These are phyloP conservation scores for Clarias gariepinus DNA, from an alignment of 2,113 vertebrate species.

Conservation along the genomic window DNA sequence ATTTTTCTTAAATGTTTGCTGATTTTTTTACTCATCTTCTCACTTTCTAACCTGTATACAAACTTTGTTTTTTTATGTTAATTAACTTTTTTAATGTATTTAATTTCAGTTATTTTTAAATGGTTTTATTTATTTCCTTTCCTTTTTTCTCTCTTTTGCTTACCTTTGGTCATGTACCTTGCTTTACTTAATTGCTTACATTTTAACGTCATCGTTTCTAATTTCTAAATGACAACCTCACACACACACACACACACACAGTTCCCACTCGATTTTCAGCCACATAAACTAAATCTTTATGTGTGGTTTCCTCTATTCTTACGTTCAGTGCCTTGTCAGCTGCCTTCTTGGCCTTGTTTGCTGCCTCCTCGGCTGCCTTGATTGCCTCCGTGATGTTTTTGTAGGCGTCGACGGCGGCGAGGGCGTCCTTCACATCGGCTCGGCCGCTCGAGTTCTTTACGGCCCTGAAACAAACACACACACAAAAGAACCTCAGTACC, in stretches of 20 bases:
- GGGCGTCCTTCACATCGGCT: slow-evolving; percentile 79
- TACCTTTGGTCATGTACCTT: too few relatives aligned
- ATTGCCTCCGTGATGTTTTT: slow-evolving; percentile 88
- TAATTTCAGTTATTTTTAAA: not conserved
- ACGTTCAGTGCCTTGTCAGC: slow-evolving; percentile 83
- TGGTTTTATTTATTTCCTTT: too few relatives aligned
- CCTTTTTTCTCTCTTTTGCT: too few relatives aligned
- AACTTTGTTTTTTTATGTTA: too few relatives aligned
- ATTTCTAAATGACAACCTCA: not conserved
- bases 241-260: slow-evolving; percentile 16
- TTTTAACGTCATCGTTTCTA: not conserved
- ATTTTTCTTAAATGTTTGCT: too few relatives aligned
- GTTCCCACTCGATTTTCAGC: not conserved
- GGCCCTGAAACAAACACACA: slow-evolving; percentile 67
- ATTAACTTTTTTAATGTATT: too few relatives aligned
- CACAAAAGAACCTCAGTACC: not conserved
- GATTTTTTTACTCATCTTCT: too few relatives aligned
- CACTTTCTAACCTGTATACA: too few relatives aligned
- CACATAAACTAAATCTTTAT: not conserved
- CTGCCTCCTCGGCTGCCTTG: slow-evolving; percentile 83
- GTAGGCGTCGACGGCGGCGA: slow-evolving; percentile 85
- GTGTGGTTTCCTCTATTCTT: slow-evolving; percentile 44
- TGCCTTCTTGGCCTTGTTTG: slow-evolving; percentile 80
- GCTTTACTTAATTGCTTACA: not conserved
- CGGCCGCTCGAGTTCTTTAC: slow-evolving; percentile 78